Percentiles rank a stretch among this genome's conserved stretches.
phyloP scores from a whole-genome alignment of 2,113 vertebrate species.

The Albula glossodonta region DNA sequence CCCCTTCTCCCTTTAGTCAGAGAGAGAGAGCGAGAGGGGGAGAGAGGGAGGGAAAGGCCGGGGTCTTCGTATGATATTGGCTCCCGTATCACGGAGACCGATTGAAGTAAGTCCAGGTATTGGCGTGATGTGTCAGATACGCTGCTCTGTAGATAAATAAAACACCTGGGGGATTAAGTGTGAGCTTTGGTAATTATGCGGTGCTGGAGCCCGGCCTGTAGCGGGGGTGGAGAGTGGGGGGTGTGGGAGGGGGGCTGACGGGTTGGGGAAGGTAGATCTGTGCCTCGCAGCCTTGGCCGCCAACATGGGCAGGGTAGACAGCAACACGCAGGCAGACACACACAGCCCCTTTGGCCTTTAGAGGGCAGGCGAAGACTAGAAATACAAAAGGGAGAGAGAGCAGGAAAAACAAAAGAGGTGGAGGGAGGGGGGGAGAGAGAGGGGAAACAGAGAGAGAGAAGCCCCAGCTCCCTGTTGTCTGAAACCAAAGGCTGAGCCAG shows the following conservation, averaged over 20 bases:
- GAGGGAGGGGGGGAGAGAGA: constrained; percentile 52
- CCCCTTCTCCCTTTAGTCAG: constrained; percentile 19
- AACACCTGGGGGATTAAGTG: constrained; percentile 73
- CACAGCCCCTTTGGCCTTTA: constrained; percentile 84
- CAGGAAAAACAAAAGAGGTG: not conserved
- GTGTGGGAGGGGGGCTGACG: constrained; percentile 31
- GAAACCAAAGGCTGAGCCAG: constrained; percentile 57
- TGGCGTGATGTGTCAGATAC: constrained; percentile 69
- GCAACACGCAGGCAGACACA: constrained; percentile 43
- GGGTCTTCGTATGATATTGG: constrained; percentile 59
- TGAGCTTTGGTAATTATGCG: constrained; percentile 68
- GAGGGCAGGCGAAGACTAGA: constrained; percentile 97
- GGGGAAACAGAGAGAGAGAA: constrained; percentile 54
- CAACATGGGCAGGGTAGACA: too few relatives aligned
- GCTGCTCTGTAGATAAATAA: constrained; percentile 71
- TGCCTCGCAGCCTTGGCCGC: constrained; percentile 26
- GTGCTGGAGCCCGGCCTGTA: constrained; percentile 41
- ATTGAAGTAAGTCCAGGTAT: constrained; percentile 73
- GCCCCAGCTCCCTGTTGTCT: constrained; percentile 58
- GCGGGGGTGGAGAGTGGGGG: constrained; percentile 34
- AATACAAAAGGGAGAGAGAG: constrained; percentile 68
- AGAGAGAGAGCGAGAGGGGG: constrained; percentile 42
- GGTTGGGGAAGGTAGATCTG: constrained; percentile 23
- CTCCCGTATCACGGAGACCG: constrained; percentile 55
- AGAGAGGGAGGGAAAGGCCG: constrained; percentile 43